Percentiles rank a stretch among this genome's conserved stretches.
phyloP scores from a whole-genome alignment of 2,113 vertebrate genomes.

The Stegostoma tigrinum region DNA sequence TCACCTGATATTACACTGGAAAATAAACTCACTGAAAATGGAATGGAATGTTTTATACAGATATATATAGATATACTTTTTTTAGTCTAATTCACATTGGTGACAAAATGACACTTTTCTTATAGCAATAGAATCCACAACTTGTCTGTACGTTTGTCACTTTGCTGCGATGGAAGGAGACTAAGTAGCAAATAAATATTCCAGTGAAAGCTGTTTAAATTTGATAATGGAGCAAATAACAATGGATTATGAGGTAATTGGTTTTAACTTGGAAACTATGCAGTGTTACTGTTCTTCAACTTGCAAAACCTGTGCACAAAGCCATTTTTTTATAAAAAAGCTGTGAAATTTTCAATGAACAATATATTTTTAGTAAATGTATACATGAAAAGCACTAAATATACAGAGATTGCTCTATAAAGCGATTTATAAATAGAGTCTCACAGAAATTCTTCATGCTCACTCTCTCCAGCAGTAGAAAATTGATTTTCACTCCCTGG shows the following conservation, averaged over 20 bases:
- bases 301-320: neutral
- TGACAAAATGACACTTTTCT: neutral
- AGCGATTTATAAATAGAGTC: too few relatives aligned
- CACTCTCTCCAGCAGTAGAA: constrained; percentile 47
- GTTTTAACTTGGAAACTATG: neutral
- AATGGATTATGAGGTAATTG: neutral
- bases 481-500: constrained; percentile 9
- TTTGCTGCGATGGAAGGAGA: neutral
- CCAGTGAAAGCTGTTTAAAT: neutral
- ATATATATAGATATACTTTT: too few relatives aligned
- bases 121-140: neutral
- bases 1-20: neutral
- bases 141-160: neutral
- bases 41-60: neutral
- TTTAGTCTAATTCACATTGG: neutral
- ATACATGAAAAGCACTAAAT: neutral
- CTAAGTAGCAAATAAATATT: neutral
- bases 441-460: constrained; percentile 58
- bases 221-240: neutral
- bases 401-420: neutral
- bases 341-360: neutral
- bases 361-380: neutral
- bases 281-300: neutral
- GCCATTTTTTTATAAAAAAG: neutral
- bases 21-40: neutral